These are phyloP conservation scores for Tautogolabrus adspersus DNA, from an alignment of 2,113 vertebrate species.

Conservation along the genomic window DNA sequence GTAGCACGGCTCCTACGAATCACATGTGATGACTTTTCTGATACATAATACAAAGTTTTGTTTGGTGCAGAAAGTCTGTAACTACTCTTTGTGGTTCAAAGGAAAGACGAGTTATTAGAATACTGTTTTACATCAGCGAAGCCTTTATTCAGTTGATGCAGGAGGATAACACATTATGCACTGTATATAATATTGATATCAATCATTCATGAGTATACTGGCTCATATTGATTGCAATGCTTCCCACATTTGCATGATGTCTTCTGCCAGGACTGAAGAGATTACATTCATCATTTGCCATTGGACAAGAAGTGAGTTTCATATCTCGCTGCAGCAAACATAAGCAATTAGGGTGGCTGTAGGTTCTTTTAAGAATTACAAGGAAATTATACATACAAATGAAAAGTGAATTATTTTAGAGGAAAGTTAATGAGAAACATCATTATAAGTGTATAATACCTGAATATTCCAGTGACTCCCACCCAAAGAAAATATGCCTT, in stretches of 20 bases:
- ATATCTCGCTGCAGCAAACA: too few species aligned
- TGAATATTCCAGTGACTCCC: too few species aligned
- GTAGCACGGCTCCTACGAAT: too few species aligned
- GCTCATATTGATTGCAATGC: conserved; percentile 34
- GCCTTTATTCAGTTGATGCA: conserved; percentile 32
- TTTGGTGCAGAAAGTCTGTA: neutral
- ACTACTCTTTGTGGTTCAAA: too few species aligned
- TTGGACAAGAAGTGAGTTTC: neutral
- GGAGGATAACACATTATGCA: conserved; percentile 25
- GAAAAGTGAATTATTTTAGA: too few species aligned
- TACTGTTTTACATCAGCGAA: neutral
- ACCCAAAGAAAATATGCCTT: conserved; percentile 22
- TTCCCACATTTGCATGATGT: conserved; percentile 18
- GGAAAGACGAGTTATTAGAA: neutral
- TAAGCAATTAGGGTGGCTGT: too few species aligned
- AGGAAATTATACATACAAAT: neutral
- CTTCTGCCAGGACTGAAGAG: conserved; percentile 23
- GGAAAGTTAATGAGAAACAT: neutral
- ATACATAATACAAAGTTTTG: neutral
- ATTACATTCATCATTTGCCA: conserved; percentile 36
- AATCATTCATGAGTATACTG: conserved; percentile 24
- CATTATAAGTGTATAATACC: conserved; percentile 40
- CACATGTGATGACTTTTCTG: too few species aligned
- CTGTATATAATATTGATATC: conserved; percentile 42
- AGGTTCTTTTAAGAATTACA: neutral